Percentiles rank a stretch among this genome's conserved stretches.
Conservation (phyloP, 35 echinoderm and acorn worm genomes). For the Acanthaster planci region DNA sequence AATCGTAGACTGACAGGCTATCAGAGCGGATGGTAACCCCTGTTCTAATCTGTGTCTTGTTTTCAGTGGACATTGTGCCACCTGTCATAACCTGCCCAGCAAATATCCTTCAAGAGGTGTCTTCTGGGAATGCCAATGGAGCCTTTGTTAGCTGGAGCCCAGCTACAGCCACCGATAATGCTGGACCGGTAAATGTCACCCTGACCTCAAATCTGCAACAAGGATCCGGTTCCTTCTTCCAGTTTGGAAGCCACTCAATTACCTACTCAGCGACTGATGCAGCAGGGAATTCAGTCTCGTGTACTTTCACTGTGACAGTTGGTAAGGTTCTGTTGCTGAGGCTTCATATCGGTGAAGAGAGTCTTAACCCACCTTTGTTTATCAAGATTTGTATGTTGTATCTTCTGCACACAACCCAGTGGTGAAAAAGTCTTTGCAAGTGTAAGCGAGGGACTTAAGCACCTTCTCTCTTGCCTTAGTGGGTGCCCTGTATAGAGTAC, state of each 20-base stretch:
- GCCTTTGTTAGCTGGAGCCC: slow-evolving; percentile 2
- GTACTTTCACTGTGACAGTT: neutral
- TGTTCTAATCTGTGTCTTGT: too few species aligned
- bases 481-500: too few species aligned
- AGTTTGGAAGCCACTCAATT: neutral
- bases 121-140: neutral
- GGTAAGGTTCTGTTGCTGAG: neutral
- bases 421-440: too few species aligned
- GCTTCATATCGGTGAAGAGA: neutral
- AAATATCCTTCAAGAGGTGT: neutral
- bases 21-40: too few species aligned
- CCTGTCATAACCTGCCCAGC: neutral
- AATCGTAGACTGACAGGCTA: too few species aligned
- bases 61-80: neutral
- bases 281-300: neutral
- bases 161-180: slow-evolving; percentile 36
- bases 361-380: too few species aligned
- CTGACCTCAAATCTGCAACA: neutral
- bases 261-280: neutral
- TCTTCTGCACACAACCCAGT: too few species aligned
- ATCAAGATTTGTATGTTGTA: too few species aligned
- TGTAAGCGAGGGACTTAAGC: too few species aligned
- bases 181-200: neutral
- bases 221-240: slow-evolving; percentile 5
- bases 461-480: too few species aligned